phyloP scores from a whole-genome alignment of 2,888 invertebrate genomes.

The Pilophorus perplexus region DNA sequence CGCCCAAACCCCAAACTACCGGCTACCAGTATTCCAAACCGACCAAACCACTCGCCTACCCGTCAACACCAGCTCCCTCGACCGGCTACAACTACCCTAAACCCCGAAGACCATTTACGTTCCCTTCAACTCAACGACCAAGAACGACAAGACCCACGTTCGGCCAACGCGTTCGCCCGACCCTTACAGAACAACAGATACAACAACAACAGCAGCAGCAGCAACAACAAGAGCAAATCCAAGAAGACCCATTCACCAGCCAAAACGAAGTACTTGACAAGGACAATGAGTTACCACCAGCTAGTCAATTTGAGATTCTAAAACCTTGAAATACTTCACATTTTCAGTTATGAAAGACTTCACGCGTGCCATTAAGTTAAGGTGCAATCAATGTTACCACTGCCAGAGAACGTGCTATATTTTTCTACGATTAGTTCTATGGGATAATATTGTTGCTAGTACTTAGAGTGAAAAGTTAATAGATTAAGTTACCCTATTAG shows the following conservation, averaged over 20 bases:
- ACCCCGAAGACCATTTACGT: slow-evolving; percentile 20
- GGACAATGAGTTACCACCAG: slow-evolving; percentile 29
- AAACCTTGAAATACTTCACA: slow-evolving; percentile 25
- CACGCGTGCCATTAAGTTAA: too few relatives aligned
- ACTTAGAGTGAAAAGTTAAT: too few relatives aligned
- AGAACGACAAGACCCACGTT: neutral
- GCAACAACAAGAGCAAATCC: slow-evolving; percentile 14
- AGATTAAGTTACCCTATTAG: too few relatives aligned
- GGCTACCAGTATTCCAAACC: slow-evolving; percentile 39
- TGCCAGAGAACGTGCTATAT: too few relatives aligned
- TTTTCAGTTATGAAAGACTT: too few relatives aligned
- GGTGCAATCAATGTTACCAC: too few relatives aligned
- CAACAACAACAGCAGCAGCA: slow-evolving; percentile 5
- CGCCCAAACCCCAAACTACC: neutral
- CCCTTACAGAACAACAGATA: neutral
- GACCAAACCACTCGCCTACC: slow-evolving; percentile 11
- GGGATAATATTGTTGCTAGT: too few relatives aligned
- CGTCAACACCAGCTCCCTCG: slow-evolving; percentile 7
- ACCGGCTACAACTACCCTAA: slow-evolving; percentile 35
- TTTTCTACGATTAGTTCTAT: too few relatives aligned
- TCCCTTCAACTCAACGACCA: slow-evolving; percentile 14
- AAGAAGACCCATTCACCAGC: slow-evolving; percentile 22
- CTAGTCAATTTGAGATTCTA: slow-evolving; percentile 39
- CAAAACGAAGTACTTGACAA: neutral
- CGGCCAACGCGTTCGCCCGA: slow-evolving; percentile 8